phyloP scores from a whole-genome alignment of 1,140 invertebrate genomes.

The Conus ventricosus region DNA sequence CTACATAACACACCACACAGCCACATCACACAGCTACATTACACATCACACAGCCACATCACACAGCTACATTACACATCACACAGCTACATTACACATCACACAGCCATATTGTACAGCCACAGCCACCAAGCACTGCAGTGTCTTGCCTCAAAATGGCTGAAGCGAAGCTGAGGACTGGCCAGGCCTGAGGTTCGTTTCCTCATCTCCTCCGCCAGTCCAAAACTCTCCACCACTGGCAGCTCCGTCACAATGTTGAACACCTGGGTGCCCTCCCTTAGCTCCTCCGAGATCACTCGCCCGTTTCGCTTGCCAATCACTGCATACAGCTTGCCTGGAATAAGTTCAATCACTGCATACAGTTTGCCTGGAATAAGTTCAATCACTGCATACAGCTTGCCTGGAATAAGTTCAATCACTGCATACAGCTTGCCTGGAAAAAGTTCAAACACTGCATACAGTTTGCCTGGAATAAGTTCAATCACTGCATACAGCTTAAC shows the following conservation, averaged over 20 bases:
- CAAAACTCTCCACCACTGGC: constrained; percentile 97
- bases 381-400: no score
- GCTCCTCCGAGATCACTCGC: constrained; percentile 90
- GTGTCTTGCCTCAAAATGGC: constrained; percentile 93
- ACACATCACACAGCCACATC: no score
- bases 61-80: no score
- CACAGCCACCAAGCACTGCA: no score
- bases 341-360: background rate
- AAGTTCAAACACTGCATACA: constrained; percentile 90
- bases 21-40: no score
- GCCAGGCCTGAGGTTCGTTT: constrained; percentile 97
- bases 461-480: constrained; percentile 84
- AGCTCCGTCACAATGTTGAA: constrained; percentile 92
- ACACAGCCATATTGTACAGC: no score
- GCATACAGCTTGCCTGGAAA: constrained; percentile 92
- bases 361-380: no score
- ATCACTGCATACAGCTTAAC: constrained; percentile 96
- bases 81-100: no score
- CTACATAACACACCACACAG: no score
- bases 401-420: no score
- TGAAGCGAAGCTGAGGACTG: constrained; percentile 95
- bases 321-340: constrained; percentile 92
- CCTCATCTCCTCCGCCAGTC: constrained; percentile 88
- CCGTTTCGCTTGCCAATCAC: constrained; percentile 92
- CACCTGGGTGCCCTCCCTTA: constrained; percentile 89